These are phyloP conservation scores for Baryphthengus martii DNA, from an alignment of 2,113 vertebrate genomes.

Conservation along the genomic window DNA sequence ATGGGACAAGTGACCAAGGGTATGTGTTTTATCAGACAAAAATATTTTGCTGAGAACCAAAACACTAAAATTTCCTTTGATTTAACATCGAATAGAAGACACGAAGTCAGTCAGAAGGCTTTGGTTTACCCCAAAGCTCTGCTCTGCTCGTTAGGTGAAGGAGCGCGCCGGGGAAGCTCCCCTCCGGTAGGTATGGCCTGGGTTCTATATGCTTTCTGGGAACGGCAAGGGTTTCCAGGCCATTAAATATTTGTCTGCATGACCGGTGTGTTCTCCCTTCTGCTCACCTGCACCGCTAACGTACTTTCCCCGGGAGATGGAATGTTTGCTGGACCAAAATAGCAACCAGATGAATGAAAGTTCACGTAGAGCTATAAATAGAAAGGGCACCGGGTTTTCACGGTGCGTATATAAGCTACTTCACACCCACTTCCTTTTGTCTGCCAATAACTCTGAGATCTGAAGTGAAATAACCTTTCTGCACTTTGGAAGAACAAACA, in stretches of 20 bases:
- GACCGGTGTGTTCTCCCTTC: not conserved
- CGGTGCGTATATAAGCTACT: not conserved
- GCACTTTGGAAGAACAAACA: conserved; percentile 52
- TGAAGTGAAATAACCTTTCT: conserved; percentile 56
- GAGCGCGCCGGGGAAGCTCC: not conserved
- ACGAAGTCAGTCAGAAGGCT: not conserved
- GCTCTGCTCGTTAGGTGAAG: not conserved
- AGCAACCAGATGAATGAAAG: conserved; percentile 72
- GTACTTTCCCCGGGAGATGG: conserved; percentile 52
- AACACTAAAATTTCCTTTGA: not conserved
- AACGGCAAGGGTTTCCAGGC: conserved; percentile 31
- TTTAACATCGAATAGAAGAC: not conserved
- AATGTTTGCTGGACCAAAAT: conserved; percentile 64
- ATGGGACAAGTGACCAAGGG: not conserved
- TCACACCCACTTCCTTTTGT: conserved; percentile 66
- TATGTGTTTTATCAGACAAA: not conserved
- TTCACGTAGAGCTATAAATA: conserved; percentile 72
- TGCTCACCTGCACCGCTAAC: conserved; percentile 29
- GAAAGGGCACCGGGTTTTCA: conserved; percentile 25
- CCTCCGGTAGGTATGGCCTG: not conserved
- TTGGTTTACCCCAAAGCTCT: not conserved
- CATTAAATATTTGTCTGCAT: conserved; percentile 19
- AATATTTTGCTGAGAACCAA: not conserved
- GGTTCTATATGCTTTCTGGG: conserved; percentile 26
- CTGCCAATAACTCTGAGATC: conserved; percentile 52